phyloP scores from a whole-genome alignment of 2,113 vertebrate species.

The Pituophis catenifer region DNA sequence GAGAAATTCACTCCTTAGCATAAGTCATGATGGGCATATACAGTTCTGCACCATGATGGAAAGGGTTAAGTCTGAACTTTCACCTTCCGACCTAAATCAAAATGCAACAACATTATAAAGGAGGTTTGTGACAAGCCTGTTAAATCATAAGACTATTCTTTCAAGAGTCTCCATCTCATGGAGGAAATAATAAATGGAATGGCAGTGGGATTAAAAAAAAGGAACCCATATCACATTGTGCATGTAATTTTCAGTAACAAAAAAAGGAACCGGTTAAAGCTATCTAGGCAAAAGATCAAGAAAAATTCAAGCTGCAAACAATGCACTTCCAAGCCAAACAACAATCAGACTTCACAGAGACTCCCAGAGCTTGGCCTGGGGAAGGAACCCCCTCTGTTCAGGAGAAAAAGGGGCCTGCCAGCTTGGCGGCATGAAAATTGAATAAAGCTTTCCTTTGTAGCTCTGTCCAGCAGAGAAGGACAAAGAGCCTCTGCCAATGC shows the following conservation, averaged over 20 bases:
- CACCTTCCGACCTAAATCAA: constrained; percentile 11
- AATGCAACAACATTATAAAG: constrained; percentile 17
- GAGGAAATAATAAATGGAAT: constrained; percentile 15
- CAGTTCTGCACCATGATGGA: constrained; percentile 10
- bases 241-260: constrained; percentile 40
- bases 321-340: constrained; percentile 55
- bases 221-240: background rate
- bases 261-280: constrained; percentile 44
- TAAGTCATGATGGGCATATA: constrained; percentile 49
- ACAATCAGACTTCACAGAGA: constrained; percentile 50
- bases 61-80: constrained; percentile 35
- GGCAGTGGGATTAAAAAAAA: constrained; percentile 1
- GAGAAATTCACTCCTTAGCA: constrained; percentile 24
- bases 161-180: constrained; percentile 13
- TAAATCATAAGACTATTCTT: constrained; percentile 28
- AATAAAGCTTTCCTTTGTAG: constrained; percentile 88
- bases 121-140: constrained; percentile 11
- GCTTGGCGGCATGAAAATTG: constrained; percentile 73
- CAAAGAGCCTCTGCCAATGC: constrained; percentile 76
- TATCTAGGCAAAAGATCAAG: constrained; percentile 62
- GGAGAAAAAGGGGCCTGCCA: constrained; percentile 61
- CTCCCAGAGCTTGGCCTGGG: constrained; percentile 53
- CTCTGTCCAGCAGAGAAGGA: constrained; percentile 74
- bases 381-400: constrained; percentile 26
- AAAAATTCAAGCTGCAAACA: constrained; percentile 63